phyloP scores from a whole-genome alignment of 2,888 invertebrate genomes.

The Acanthosepion pharaonis region DNA sequence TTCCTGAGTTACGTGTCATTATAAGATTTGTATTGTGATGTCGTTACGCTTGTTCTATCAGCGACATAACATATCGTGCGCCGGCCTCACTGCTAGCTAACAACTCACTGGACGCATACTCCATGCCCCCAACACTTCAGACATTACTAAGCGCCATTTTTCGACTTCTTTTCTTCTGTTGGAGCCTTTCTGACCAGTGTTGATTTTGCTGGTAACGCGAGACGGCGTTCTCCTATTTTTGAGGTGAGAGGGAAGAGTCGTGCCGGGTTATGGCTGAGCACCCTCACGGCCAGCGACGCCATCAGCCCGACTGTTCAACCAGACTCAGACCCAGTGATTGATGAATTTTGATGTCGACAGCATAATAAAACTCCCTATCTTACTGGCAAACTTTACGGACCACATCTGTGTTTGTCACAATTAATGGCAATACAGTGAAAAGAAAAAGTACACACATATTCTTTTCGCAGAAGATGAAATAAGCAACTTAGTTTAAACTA shows the following conservation, averaged over 20 bases:
- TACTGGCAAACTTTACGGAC: background rate
- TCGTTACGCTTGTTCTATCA: background rate
- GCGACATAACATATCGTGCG: background rate
- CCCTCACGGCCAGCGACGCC: background rate
- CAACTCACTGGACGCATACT: background rate
- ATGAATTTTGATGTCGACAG: background rate
- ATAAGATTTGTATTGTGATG: background rate
- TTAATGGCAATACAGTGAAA: background rate
- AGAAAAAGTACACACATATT: background rate
- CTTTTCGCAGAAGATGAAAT: background rate
- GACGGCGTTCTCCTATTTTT: background rate
- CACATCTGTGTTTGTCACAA: background rate
- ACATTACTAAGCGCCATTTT: background rate
- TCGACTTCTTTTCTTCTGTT: background rate
- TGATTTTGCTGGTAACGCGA: background rate
- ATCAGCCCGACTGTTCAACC: background rate
- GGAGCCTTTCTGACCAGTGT: conserved; percentile 22
- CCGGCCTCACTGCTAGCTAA: background rate
- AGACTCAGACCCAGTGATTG: background rate
- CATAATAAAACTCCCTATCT: background rate
- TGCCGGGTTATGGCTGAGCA: conserved; percentile 13
- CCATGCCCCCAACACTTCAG: background rate
- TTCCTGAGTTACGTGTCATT: background rate
- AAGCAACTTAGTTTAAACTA: background rate
- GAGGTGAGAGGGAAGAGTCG: conserved; percentile 4